phyloP scores from a whole-genome alignment of 2,797 vertebrate species.

The Toxotes lorentzi region DNA sequence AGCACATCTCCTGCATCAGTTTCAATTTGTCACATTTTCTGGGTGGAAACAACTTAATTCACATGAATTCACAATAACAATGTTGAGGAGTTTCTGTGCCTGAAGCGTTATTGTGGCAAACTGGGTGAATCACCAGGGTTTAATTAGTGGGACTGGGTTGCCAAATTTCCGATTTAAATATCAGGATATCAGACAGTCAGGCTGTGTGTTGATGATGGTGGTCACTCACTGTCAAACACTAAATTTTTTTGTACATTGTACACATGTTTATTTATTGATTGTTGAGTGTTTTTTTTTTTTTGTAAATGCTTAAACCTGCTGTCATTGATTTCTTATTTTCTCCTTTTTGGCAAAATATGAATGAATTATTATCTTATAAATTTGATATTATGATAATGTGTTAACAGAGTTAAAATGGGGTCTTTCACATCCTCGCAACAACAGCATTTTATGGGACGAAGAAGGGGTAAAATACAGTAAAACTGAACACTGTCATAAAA shows the following conservation, averaged over 20 bases:
- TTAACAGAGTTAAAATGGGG: neutral
- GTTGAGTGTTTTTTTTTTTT: neutral
- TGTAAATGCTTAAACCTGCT: neutral
- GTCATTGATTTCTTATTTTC: neutral
- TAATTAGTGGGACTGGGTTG: slow-evolving; percentile 30
- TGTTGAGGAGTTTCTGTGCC: slow-evolving; percentile 28
- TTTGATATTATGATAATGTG: neutral
- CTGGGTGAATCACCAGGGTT: slow-evolving; percentile 15
- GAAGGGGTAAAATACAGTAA: neutral
- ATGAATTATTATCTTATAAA: neutral
- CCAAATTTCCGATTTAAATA: slow-evolving; percentile 24
- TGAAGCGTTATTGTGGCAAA: slow-evolving; percentile 20
- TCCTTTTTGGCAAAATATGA: neutral
- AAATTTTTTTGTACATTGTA: neutral
- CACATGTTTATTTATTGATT: neutral
- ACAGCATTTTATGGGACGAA: neutral
- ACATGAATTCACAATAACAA: slow-evolving; percentile 22
- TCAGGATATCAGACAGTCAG: slow-evolving; percentile 2
- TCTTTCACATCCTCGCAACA: neutral
- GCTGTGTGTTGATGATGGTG: neutral
- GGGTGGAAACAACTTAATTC: slow-evolving; percentile 17
- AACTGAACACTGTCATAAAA: slow-evolving; percentile 7
- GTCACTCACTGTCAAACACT: neutral
- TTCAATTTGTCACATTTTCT: slow-evolving; percentile 17
- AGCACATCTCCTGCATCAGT: neutral